These are phyloP conservation scores for Eucidaris tribuloides DNA, from an alignment of 35 echinoderm and acorn worm genomes.

Conservation along the genomic window DNA sequence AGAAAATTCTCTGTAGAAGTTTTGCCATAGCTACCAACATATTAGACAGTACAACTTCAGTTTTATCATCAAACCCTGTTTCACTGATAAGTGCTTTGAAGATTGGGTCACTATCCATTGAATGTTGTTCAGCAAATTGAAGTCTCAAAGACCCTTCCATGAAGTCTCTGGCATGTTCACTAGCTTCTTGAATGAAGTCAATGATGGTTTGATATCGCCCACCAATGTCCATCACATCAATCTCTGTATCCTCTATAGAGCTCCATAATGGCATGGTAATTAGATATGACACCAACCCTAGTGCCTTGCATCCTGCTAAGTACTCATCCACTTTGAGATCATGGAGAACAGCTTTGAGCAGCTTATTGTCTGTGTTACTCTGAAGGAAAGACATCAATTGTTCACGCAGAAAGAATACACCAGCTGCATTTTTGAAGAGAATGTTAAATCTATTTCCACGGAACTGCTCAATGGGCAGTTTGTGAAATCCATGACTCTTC, in stretches of 20 bases:
- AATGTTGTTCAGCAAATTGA: neutral
- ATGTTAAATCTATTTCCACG: slow-evolving; percentile 6
- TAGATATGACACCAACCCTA: slow-evolving; percentile 18
- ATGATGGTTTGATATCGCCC: neutral
- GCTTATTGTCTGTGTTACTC: neutral
- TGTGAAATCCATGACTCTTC: neutral
- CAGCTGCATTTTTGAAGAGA: neutral
- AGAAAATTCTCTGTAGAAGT: neutral
- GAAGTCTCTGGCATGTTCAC: neutral
- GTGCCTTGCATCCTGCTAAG: slow-evolving; percentile 40
- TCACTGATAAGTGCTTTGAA: neutral
- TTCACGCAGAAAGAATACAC: neutral
- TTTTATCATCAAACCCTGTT: neutral
- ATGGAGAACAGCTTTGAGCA: neutral
- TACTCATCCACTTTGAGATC: slow-evolving; percentile 22
- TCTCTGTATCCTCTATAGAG: neutral
- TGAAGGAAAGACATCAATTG: neutral
- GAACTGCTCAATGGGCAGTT: neutral
- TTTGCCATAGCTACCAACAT: neutral
- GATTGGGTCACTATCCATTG: neutral
- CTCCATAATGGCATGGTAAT: neutral
- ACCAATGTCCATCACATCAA: neutral
- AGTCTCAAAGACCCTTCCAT: neutral
- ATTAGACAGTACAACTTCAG: neutral
- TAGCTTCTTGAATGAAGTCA: neutral